Conservation (phyloP, 2,888 invertebrate genomes). For the Cloeon dipterum region DNA sequence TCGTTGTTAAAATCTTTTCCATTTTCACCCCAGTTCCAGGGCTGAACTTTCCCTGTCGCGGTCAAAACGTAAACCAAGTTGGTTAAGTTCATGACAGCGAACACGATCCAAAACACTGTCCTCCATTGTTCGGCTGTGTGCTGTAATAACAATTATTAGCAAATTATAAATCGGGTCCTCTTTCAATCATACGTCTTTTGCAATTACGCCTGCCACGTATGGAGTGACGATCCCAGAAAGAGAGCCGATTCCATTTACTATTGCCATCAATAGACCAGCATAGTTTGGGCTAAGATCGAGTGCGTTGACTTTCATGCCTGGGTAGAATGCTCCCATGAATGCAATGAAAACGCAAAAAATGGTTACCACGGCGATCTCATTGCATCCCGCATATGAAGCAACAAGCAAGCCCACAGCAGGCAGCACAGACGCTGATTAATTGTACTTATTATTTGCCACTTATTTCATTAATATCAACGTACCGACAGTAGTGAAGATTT, state of each 20-base stretch:
- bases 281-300: conserved; percentile 41
- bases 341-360: conserved; percentile 44
- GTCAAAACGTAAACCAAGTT: conserved; percentile 42
- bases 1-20: no score
- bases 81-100: conserved; percentile 38
- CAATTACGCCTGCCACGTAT: conserved; percentile 37
- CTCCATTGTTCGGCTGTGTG: conserved; percentile 38
- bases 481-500: conserved; percentile 44
- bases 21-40: conserved; percentile 39
- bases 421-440: conserved; percentile 43
- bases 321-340: conserved; percentile 43
- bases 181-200: conserved; percentile 39
- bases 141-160: no score
- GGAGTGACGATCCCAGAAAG: conserved; percentile 46
- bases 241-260: conserved; percentile 46
- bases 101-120: conserved; percentile 56
- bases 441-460: no score
- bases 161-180: no score
- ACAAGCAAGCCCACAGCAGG: conserved; percentile 41
- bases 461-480: no score
- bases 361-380: conserved; percentile 30
- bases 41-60: conserved; percentile 49
- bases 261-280: conserved; percentile 41
- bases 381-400: conserved; percentile 44
- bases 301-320: conserved; percentile 45